Percentiles rank a stretch among this genome's conserved stretches.
phyloP scores from a whole-genome alignment of 1,140 invertebrate genomes.

The Cyphomyrmex costatus region DNA sequence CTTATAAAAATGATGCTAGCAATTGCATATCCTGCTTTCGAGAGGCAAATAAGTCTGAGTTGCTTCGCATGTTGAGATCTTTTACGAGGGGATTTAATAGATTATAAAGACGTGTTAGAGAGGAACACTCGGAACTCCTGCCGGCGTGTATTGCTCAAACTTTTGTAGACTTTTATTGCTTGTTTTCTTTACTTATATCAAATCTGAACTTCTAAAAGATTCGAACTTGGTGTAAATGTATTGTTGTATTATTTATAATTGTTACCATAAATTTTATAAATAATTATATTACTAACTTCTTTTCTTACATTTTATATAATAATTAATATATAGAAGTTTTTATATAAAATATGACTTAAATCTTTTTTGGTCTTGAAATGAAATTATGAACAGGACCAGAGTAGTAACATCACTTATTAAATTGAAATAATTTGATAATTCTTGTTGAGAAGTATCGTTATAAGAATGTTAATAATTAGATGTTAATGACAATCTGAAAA shows the following conservation, averaged over 20 bases:
- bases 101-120: slow-evolving; percentile 78
- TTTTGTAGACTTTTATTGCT: slow-evolving; percentile 51
- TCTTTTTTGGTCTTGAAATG: too few relatives aligned
- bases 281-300: background rate
- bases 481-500: too few relatives aligned
- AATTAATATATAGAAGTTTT: background rate
- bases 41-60: slow-evolving; percentile 22
- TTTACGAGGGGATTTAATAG: slow-evolving; percentile 76
- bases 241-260: background rate
- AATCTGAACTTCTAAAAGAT: slow-evolving; percentile 14
- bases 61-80: slow-evolving; percentile 29
- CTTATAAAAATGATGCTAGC: slow-evolving; percentile 33
- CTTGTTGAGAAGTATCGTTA: too few relatives aligned
- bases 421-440: too few relatives aligned
- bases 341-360: background rate
- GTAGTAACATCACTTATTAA: too few relatives aligned
- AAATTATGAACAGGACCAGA: too few relatives aligned
- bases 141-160: slow-evolving; percentile 44
- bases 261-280: slow-evolving; percentile 1
- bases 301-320: background rate
- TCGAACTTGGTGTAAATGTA: background rate
- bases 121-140: slow-evolving; percentile 65
- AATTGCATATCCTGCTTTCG: slow-evolving; percentile 26
- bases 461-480: too few relatives aligned
- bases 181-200: slow-evolving; percentile 15